A percentile compares a stretch with the other conserved stretches of the same genome.
These are phyloP conservation scores for Ellobius talpinus DNA, from an alignment of 2,113 vertebrate species.

Conservation along the genomic window DNA sequence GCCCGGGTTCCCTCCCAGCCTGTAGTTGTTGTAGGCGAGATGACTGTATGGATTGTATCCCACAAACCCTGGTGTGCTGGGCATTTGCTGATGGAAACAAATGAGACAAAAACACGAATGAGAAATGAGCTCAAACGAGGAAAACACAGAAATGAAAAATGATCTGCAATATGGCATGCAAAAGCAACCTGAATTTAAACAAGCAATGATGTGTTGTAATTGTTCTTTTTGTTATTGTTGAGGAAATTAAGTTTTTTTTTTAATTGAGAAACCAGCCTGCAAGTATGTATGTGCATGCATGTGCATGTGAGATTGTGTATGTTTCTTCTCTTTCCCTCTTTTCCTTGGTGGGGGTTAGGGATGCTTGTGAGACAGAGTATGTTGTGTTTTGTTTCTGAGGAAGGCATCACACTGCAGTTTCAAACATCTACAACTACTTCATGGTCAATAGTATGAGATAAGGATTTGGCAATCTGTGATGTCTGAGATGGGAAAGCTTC, in stretches of 20 bases:
- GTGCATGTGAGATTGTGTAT: neutral
- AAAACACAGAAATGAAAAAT: conserved; percentile 93
- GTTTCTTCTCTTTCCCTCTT: neutral
- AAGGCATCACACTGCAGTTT: conserved; percentile 59
- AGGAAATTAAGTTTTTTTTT: conserved; percentile 68
- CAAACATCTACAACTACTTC: conserved; percentile 54
- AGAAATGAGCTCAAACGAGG: conserved; percentile 98
- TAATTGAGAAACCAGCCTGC: conserved; percentile 80
- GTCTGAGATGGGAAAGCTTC: conserved; percentile 57
- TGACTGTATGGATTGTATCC: conserved; percentile 99
- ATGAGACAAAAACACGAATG: conserved; percentile 99
- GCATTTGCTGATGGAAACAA: conserved; percentile 99
- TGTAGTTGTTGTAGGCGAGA: conserved; percentile 99
- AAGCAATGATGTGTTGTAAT: conserved; percentile 89
- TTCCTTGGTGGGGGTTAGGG: conserved; percentile 28
- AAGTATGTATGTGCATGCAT: conserved; percentile 46
- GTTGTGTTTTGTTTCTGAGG: conserved; percentile 6
- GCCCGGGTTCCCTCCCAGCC: conserved; percentile 99
- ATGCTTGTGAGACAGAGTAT: neutral
- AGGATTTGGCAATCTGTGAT: conserved; percentile 15
- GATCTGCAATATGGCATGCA: conserved; percentile 93
- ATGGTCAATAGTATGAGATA: conserved; percentile 54
- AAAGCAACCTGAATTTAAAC: conserved; percentile 90
- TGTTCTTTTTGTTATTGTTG: conserved; percentile 80
- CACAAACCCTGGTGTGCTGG: conserved; percentile 99